These are phyloP conservation scores for Idaea straminata DNA, from an alignment of 2,888 invertebrate species.

Conservation along the genomic window DNA sequence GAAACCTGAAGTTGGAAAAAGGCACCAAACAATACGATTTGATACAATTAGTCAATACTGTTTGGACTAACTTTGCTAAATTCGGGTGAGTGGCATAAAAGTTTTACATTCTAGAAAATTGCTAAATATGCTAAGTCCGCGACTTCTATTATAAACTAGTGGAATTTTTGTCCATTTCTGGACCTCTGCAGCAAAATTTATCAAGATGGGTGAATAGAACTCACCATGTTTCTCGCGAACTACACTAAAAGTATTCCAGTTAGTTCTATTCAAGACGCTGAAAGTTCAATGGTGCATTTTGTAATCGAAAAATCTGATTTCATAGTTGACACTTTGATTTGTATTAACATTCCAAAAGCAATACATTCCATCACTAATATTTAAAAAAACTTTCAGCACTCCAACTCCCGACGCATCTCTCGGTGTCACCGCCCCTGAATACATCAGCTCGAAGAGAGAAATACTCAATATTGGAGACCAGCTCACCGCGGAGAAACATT, in stretches of 20 bases:
- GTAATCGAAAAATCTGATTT: too few relatives aligned
- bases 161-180: too few relatives aligned
- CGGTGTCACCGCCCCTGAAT: constrained; percentile 41
- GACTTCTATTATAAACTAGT: neutral
- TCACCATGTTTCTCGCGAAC: too few relatives aligned
- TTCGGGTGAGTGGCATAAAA: constrained; percentile 40
- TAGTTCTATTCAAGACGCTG: too few relatives aligned
- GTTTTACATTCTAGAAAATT: neutral
- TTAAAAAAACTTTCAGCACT: constrained; percentile 36
- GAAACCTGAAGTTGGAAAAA: constrained; percentile 35
- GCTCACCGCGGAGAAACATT: constrained; percentile 28
- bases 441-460: constrained; percentile 14
- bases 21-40: constrained; percentile 40
- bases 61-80: constrained; percentile 58
- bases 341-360: too few relatives aligned
- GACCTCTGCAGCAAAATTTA: too few relatives aligned
- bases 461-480: constrained; percentile 45
- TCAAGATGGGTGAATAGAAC: too few relatives aligned
- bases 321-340: too few relatives aligned
- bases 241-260: too few relatives aligned
- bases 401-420: constrained; percentile 47
- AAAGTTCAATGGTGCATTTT: too few relatives aligned
- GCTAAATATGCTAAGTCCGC: neutral
- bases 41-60: constrained; percentile 37
- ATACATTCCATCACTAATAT: neutral